Evolutionary conservation across 2,888 invertebrate genomes (phyloP).

Genomic region (Drosophila anomalipes): DNA sequence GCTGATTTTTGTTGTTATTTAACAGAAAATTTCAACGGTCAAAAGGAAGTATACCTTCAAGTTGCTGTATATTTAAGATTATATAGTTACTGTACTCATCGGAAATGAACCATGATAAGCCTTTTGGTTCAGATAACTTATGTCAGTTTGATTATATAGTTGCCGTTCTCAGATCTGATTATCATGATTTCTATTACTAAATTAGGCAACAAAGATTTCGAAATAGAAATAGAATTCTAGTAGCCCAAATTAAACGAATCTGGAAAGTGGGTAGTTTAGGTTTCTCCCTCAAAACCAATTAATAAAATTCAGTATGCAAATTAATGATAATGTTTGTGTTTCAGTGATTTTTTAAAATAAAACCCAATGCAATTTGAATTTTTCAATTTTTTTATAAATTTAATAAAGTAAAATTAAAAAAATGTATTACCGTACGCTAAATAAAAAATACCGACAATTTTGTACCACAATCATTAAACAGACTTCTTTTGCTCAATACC

Average conservation of each 20-base stretch:
- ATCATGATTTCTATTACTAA: neutral
- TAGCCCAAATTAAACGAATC: no score
- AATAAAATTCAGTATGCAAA: no score
- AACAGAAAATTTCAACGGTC: neutral
- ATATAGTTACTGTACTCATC: neutral
- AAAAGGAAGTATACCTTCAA: neutral
- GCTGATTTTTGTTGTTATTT: neutral
- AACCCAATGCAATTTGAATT: no score
- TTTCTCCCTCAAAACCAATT: neutral
- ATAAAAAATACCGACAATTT: neutral
- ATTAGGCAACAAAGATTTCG: no score
- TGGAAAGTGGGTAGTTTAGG: no score
- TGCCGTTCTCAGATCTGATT: neutral
- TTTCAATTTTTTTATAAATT: neutral
- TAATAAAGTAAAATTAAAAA: neutral
- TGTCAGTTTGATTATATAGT: neutral
- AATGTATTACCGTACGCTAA: neutral
- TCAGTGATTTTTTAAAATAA: neutral
- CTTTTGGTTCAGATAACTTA: neutral
- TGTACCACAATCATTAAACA: slow-evolving; percentile 13
- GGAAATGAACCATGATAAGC: neutral
- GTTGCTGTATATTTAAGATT: neutral
- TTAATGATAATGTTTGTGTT: neutral
- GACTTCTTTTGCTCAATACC: slow-evolving; percentile 73
- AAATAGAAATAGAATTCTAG: no score